Conservation (phyloP, 2,797 vertebrate genomes). For the Arctocebus calabarensis region DNA sequence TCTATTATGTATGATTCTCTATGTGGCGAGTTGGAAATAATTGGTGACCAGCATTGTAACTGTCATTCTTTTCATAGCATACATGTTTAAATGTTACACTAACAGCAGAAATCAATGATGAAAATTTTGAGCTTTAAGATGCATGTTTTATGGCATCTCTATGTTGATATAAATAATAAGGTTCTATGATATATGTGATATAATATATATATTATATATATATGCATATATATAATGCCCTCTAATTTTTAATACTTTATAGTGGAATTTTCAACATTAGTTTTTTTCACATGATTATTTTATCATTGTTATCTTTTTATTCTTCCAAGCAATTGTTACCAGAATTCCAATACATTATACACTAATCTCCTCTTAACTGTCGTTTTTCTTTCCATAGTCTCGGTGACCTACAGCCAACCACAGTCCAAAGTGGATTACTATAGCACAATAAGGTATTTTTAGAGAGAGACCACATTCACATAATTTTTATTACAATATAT, state of each 20-base stretch:
- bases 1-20: background rate
- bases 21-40: background rate
- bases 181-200: background rate
- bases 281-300: background rate
- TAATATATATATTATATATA: no score
- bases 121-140: background rate
- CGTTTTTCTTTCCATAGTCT: background rate
- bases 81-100: background rate
- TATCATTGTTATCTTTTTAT: slow-evolving; percentile 26
- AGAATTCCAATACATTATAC: background rate
- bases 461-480: background rate
- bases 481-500: background rate
- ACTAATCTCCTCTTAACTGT: background rate
- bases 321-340: background rate
- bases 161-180: background rate
- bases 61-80: background rate
- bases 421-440: background rate
- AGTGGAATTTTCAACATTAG: background rate
- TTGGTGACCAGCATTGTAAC: background rate
- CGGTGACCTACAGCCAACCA: background rate
- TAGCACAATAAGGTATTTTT: background rate
- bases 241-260: slow-evolving; percentile 29
- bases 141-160: background rate
- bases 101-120: background rate
- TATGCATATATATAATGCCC: background rate